Evolutionary conservation across 2,888 invertebrate genomes (phyloP).

Genomic region (Heliothis peltigera): DNA sequence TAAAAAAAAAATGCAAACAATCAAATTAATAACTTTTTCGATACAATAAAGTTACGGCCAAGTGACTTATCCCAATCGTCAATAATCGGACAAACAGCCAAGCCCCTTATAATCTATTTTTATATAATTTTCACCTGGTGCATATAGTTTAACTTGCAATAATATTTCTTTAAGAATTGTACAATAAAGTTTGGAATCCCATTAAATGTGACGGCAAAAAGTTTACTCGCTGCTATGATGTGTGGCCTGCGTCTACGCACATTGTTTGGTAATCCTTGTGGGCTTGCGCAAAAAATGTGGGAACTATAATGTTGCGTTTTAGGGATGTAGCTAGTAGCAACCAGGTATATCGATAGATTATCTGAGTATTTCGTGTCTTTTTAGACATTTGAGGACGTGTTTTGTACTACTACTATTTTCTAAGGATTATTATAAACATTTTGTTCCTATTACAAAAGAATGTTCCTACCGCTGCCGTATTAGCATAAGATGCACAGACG

Average conservation of each 20-base stretch:
- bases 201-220: slow-evolving; percentile 84
- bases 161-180: slow-evolving; percentile 66
- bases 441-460: too few species aligned
- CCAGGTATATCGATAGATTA: slow-evolving; percentile 27
- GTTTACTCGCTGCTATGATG: slow-evolving; percentile 77
- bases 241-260: slow-evolving; percentile 83
- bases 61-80: slow-evolving; percentile 30
- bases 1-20: too few species aligned
- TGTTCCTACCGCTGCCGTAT: too few species aligned
- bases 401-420: too few species aligned
- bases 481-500: too few species aligned
- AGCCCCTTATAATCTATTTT: slow-evolving; percentile 44
- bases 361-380: too few species aligned
- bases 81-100: slow-evolving; percentile 26
- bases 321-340: slow-evolving; percentile 61
- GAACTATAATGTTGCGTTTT: slow-evolving; percentile 73
- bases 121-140: slow-evolving; percentile 54
- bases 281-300: slow-evolving; percentile 83
- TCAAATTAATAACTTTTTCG: too few species aligned
- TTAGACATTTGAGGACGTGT: too few species aligned
- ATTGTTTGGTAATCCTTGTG: slow-evolving; percentile 84
- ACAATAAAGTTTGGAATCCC: slow-evolving; percentile 81
- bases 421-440: too few species aligned
- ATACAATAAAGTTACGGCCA: slow-evolving; percentile 14
- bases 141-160: slow-evolving; percentile 57